Base-by-base conservation (phyloP, 2,797 vertebrate species). In the Enteromius treurensis region DNA sequence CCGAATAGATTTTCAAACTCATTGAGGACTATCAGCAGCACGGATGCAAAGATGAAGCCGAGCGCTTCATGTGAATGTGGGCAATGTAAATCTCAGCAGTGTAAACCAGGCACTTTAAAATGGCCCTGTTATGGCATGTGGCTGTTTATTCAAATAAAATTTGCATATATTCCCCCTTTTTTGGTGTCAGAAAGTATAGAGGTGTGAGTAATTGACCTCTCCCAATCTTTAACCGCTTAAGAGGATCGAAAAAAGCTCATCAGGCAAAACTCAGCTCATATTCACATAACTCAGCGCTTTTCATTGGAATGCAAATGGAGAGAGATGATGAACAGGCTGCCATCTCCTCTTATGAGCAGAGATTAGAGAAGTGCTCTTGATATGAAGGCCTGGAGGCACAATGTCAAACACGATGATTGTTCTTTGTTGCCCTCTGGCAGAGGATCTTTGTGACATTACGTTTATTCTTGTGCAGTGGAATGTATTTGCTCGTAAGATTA, bases 301-400 rank as follows among this genome's bases (percentile, higher is more conserved):
- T 86, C 53, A 82, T 85, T 86, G 62, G 68, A 64, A 89, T 85
- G 85, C 87, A 87, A 84, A 85, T 83, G 51, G 34, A 65, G 26
- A 47, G 53, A 69, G 58, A 79, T 73, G 77, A 80, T 83, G 73
- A 73, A 79, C 75, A 77, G 75, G 70, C 79, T 69, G 74, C 67
- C 62, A 82, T 62, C 17, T 40, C 86, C 83, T 26, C 62, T 84
- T 75, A 82, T 53, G 55, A 77, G 64, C 17, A 17, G 58, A 86
- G 82, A 86, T 86, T 84, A 88, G 71, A 80, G 77, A 47, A 82
- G 49, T 19, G 81, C 68, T 79, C 79, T 84, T 84, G 64, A 84
- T 83, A 67, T 17, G 5, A 58, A 81, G 62, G 67, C 80, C 85
- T 83, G 74, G 83, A 83, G 77, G 77, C 67, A 53, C 77, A 80